A percentile compares a stretch with the other conserved stretches of the same genome.
phyloP scores from a whole-genome alignment of 1,140 invertebrate species.

The Drosophila bipectinata region DNA sequence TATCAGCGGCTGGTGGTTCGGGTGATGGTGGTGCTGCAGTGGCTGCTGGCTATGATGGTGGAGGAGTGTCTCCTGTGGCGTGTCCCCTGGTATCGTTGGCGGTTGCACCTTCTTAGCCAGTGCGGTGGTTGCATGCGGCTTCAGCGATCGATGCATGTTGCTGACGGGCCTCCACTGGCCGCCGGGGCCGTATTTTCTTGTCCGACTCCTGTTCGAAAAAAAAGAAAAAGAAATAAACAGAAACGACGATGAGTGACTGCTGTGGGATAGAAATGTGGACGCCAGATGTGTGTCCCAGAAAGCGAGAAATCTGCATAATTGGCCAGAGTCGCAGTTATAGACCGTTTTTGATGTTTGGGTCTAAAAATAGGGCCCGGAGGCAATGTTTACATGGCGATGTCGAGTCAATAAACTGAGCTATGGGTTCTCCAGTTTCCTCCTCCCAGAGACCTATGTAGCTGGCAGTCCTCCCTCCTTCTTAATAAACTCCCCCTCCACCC shows the following conservation, averaged over 20 bases:
- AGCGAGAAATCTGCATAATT: slow-evolving; percentile 74
- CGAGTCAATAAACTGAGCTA: slow-evolving; percentile 75
- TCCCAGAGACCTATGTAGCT: not conserved
- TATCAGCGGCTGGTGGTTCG: slow-evolving; percentile 86
- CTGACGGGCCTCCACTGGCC: slow-evolving; percentile 84
- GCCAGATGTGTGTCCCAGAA: slow-evolving; percentile 61
- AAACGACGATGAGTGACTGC: slow-evolving; percentile 17
- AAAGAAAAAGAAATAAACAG: slow-evolving; percentile 10
- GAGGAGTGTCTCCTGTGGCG: slow-evolving; percentile 84
- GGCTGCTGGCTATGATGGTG: slow-evolving; percentile 86
- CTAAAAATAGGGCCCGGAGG: slow-evolving; percentile 76
- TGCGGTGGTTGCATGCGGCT: slow-evolving; percentile 87
- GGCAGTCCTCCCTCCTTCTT: not conserved
- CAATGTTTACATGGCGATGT: slow-evolving; percentile 49
- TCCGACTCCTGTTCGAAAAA: slow-evolving; percentile 58
- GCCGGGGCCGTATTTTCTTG: slow-evolving; percentile 52
- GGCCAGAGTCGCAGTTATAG: slow-evolving; percentile 62
- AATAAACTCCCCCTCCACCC: slow-evolving; percentile 7
- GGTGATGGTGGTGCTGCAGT: slow-evolving; percentile 85
- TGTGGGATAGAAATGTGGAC: slow-evolving; percentile 67
- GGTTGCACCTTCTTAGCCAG: slow-evolving; percentile 92
- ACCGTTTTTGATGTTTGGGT: slow-evolving; percentile 16
- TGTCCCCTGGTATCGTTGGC: slow-evolving; percentile 90
- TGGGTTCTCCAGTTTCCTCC: not conserved
- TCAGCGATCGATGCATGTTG: slow-evolving; percentile 90